Conservation (phyloP, 2,888 invertebrate species). For the Himalopsyche tibetana region DNA sequence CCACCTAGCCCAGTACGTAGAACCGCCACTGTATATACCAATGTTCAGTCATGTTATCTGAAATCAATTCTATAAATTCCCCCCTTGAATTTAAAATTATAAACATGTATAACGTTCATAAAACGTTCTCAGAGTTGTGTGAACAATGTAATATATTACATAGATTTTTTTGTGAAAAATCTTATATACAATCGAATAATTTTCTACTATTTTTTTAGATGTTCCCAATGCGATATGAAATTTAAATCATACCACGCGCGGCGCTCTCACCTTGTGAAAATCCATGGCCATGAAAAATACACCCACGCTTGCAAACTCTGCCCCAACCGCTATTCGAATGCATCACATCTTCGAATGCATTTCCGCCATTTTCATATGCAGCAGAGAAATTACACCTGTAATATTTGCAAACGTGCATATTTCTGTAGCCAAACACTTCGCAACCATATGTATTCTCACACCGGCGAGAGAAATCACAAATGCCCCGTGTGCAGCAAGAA, state of each 20-base stretch:
- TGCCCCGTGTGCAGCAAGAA: conserved; percentile 38
- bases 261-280: conserved; percentile 22
- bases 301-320: conserved; percentile 50
- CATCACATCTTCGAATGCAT: conserved; percentile 22
- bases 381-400: conserved; percentile 33
- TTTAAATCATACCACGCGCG: conserved; percentile 24
- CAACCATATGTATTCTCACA: conserved; percentile 45
- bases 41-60: too few species aligned
- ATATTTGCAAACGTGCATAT: conserved; percentile 26
- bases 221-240: conserved; percentile 7
- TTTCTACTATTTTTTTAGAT: conserved; percentile 19
- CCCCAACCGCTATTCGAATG: conserved; percentile 12
- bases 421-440: neutral
- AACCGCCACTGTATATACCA: too few species aligned
- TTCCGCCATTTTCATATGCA: conserved; percentile 47
- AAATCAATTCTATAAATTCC: too few species aligned
- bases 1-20: too few species aligned
- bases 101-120: too few species aligned
- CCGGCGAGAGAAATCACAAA: conserved; percentile 24
- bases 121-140: too few species aligned
- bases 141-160: too few species aligned
- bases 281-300: conserved; percentile 1
- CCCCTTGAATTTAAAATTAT: too few species aligned
- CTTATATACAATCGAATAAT: too few species aligned
- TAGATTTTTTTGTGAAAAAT: too few species aligned